phyloP scores from a whole-genome alignment of 1,140 invertebrate genomes.

The Telenomus remus region DNA sequence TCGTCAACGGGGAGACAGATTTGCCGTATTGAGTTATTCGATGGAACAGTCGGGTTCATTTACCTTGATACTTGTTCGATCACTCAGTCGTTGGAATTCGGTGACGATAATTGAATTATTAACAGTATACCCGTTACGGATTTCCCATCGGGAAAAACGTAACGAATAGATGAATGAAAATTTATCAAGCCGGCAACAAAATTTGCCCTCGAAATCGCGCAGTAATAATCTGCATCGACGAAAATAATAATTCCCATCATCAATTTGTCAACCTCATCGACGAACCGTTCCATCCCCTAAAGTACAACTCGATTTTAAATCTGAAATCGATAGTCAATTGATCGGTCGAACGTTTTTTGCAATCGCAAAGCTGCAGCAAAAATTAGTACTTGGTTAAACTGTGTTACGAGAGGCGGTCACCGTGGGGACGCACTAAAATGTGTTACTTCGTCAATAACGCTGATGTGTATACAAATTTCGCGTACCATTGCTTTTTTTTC shows the following conservation, averaged over 20 bases:
- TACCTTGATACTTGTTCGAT: constrained; percentile 56
- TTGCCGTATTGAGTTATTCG: constrained; percentile 52
- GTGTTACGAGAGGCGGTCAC: too few relatives aligned
- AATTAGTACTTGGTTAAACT: too few relatives aligned
- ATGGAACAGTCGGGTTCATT: constrained; percentile 50
- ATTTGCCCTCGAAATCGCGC: constrained; percentile 28
- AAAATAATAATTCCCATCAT: constrained; percentile 6
- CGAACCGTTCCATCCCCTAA: constrained; percentile 3
- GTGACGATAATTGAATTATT: constrained; percentile 58
- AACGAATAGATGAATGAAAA: constrained; percentile 57
- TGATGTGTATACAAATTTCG: not conserved
- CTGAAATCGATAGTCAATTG: too few relatives aligned
- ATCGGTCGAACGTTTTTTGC: too few relatives aligned
- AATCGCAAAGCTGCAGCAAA: too few relatives aligned
- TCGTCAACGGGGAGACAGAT: constrained; percentile 46
- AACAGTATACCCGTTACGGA: constrained; percentile 52
- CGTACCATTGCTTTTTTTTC: not conserved
- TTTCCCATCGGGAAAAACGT: constrained; percentile 48
- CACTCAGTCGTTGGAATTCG: constrained; percentile 56
- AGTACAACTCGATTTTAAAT: too few relatives aligned
- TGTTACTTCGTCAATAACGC: not conserved
- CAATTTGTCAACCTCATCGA: constrained; percentile 14
- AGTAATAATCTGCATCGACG: constrained; percentile 13
- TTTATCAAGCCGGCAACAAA: constrained; percentile 46
- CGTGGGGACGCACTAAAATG: too few relatives aligned